Base-by-base conservation (phyloP, 2,113 vertebrate species). In the Pitta sordida region DNA sequence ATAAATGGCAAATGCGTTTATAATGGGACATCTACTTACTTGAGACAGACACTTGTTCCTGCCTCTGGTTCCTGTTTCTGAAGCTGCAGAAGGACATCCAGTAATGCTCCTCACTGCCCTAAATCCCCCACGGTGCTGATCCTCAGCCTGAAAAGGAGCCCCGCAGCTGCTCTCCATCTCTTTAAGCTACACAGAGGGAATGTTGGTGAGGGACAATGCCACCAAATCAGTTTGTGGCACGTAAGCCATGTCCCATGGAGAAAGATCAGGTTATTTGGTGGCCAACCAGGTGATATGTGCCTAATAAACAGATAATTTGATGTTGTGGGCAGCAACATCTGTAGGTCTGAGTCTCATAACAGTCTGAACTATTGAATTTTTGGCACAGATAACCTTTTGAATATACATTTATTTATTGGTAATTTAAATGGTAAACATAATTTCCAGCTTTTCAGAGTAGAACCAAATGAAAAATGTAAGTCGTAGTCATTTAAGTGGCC, bases 181-280 rank as follows among this genome's bases (percentile, higher is more conserved):
- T 26, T 49, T 19, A 16, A 49, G 44, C 23, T 39, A 10, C 27
- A 22, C 34, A 60, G 37, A 44, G 11, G 32, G 23, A 36, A 44
- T 48, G 36, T 5, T 0, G 0, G 20, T 60, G 59, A 46, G 43
- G 27, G 21, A 32, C 23, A 41, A 8, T 13, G 18, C 22, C 62
- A 19, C 39, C 49, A 3, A 70, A 62, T 27, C 34, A 3, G 20
- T 46, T 23, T 46, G 32, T 67, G 64, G 19, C 39, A 19, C 2
- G 7, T 32, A 56, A 77, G 26, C 26, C 0, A 0, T 30, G n/a
- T 81, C 34, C 49, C 15, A 6, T 39, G 52, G 48, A 49, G 24
- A 69, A 80, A 18, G 23, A 52, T 32, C 11, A 52, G 39, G 41
- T 37, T 77, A 1, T 52, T 84, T 39, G 36, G 27, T 75, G 39